phyloP scores from a whole-genome alignment of 2,888 invertebrate genomes.

The Pecten maximus region DNA sequence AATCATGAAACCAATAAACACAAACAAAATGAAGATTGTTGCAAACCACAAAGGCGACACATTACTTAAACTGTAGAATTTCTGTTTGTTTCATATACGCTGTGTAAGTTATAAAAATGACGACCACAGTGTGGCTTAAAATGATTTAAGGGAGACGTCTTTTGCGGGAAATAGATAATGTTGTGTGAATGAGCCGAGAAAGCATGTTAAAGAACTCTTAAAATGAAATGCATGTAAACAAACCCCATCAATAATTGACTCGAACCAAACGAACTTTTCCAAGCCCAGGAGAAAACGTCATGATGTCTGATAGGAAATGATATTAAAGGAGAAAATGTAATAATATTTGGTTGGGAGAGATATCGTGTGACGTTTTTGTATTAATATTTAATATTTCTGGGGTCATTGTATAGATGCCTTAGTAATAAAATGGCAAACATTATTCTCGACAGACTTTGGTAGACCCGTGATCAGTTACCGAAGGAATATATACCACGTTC shows the following conservation, averaged over 20 bases:
- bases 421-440: slow-evolving; percentile 19
- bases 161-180: not conserved
- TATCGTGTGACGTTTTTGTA: not conserved
- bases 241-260: not conserved
- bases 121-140: not conserved
- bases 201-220: not conserved
- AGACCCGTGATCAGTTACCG: not conserved
- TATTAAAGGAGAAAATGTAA: slow-evolving; percentile 17
- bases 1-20: not conserved
- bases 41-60: not conserved
- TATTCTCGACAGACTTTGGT: not conserved
- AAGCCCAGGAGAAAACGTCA: not conserved
- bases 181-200: not conserved
- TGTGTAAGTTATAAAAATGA: not conserved
- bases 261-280: not conserved
- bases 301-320: not conserved
- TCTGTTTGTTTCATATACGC: not conserved
- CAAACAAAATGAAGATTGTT: not conserved
- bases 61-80: not conserved
- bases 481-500: not conserved
- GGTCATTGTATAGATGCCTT: not conserved
- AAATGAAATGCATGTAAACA: not conserved
- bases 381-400: slow-evolving; percentile 6
- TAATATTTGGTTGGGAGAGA: not conserved
- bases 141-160: not conserved